These are phyloP conservation scores for Takifugu flavidus DNA, from an alignment of 2,113 vertebrate genomes.

Conservation along the genomic window DNA sequence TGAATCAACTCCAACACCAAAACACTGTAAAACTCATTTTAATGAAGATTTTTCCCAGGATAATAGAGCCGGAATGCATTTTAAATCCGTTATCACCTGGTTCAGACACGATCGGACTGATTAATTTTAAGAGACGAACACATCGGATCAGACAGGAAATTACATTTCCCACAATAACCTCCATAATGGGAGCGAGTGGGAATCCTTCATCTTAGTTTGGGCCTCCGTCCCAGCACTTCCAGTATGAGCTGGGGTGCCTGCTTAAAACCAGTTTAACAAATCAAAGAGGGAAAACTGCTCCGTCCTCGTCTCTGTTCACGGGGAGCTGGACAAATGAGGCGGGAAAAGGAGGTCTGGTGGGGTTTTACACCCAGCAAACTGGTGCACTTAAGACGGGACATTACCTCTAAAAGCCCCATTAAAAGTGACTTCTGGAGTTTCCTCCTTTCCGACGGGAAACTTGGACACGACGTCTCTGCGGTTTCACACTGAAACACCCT, in stretches of 20 bases:
- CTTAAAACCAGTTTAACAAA: no score
- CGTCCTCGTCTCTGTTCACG: no score
- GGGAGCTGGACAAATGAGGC: no score
- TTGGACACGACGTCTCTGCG: slow-evolving; percentile 12
- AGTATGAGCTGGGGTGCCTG: no score
- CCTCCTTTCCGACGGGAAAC: not conserved
- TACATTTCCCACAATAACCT: slow-evolving; percentile 19
- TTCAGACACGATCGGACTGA: not conserved
- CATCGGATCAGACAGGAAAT: not conserved
- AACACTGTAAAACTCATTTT: not conserved
- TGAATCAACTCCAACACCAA: not conserved
- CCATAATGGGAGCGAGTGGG: slow-evolving; percentile 20
- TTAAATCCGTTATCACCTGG: not conserved
- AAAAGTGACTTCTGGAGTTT: not conserved
- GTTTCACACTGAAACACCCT: not conserved
- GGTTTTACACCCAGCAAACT: no score
- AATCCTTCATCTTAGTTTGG: slow-evolving; percentile 20
- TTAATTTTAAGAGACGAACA: slow-evolving; percentile 4
- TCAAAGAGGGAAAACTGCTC: no score
- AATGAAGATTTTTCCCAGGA: no score
- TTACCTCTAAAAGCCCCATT: not conserved
- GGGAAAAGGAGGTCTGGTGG: no score
- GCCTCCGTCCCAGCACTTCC: slow-evolving; percentile 1
- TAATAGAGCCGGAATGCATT: not conserved
- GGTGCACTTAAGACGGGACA: slow-evolving; percentile 1